A percentile compares a stretch with the other conserved stretches of the same genome.
These are phyloP conservation scores for Zaprionus vittiger DNA, from an alignment of 1,140 invertebrate species.

Conservation along the genomic window DNA sequence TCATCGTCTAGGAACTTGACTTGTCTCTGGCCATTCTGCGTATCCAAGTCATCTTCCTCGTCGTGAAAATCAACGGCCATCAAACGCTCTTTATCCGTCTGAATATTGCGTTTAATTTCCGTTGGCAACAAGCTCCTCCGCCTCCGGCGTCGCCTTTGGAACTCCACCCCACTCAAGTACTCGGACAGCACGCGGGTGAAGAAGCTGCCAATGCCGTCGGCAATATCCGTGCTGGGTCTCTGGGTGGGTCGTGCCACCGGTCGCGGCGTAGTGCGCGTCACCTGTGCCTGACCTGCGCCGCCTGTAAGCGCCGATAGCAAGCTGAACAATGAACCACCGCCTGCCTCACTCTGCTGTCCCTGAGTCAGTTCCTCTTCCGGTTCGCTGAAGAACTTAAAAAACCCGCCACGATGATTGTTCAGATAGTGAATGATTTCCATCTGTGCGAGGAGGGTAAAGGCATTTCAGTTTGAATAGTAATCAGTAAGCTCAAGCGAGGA, in stretches of 20 bases:
- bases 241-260: slow-evolving; percentile 60
- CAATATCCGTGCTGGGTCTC: slow-evolving; percentile 69
- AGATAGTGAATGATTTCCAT: slow-evolving; percentile 90
- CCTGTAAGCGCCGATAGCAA: slow-evolving; percentile 75
- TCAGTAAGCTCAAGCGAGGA: slow-evolving; percentile 30
- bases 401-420: slow-evolving; percentile 94
- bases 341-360: slow-evolving; percentile 42
- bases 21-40: slow-evolving; percentile 36
- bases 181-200: slow-evolving; percentile 77
- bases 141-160: slow-evolving; percentile 55
- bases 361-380: slow-evolving; percentile 67
- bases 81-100: slow-evolving; percentile 51
- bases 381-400: slow-evolving; percentile 91
- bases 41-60: slow-evolving; percentile 75
- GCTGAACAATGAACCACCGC: slow-evolving; percentile 68
- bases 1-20: slow-evolving; percentile 72
- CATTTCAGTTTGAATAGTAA: slow-evolving; percentile 39
- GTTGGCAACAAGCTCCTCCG: slow-evolving; percentile 55
- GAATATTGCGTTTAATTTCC: slow-evolving; percentile 62
- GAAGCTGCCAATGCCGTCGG: slow-evolving; percentile 77
- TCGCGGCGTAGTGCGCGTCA: slow-evolving; percentile 47
- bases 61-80: slow-evolving; percentile 72
- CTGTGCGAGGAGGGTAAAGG: slow-evolving; percentile 61
- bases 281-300: slow-evolving; percentile 41
- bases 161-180: slow-evolving; percentile 75